Conservation (phyloP, 2,797 vertebrate genomes). For the Buphagus erythrorhynchus region DNA sequence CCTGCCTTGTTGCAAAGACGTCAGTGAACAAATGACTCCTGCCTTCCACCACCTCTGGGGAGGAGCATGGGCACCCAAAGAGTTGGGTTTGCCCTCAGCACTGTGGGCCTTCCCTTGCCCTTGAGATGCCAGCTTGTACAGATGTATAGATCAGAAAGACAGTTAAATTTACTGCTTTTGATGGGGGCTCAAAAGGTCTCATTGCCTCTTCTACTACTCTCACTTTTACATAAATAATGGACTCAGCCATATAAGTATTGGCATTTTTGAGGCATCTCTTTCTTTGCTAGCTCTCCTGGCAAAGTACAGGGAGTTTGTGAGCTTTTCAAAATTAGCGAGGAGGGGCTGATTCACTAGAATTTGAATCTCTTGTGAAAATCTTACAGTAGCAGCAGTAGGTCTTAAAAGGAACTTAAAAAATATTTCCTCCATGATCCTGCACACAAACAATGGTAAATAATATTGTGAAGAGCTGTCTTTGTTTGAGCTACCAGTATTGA, state of each 20-base stretch:
- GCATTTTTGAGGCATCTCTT: slow-evolving; percentile 16
- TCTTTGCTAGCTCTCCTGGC: not conserved
- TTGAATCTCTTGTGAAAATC: not conserved
- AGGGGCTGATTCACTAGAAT: slow-evolving; percentile 5
- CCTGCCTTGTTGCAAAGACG: not conserved
- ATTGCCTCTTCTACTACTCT: not conserved
- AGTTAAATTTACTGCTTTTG: not conserved
- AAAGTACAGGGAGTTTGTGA: not conserved
- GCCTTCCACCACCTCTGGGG: not conserved
- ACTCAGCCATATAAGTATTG: not conserved
- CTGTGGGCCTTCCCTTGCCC: not conserved
- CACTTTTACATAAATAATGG: not conserved
- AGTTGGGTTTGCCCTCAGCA: not conserved
- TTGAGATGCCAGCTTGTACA: not conserved
- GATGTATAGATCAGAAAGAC: not conserved
- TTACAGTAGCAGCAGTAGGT: not conserved
- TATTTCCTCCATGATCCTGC: slow-evolving; percentile 27
- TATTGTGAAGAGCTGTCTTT: slow-evolving; percentile 21
- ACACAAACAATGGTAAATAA: slow-evolving; percentile 8
- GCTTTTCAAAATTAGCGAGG: not conserved
- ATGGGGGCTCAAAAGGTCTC: not conserved
- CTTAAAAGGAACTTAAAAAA: slow-evolving; percentile 26
- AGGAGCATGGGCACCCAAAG: not conserved
- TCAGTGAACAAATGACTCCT: not conserved
- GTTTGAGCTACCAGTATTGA: not conserved